A percentile compares a stretch with the other conserved stretches of the same genome.
Conservation (phyloP, 2,888 invertebrate genomes). For the Eupithecia dodoneata region DNA sequence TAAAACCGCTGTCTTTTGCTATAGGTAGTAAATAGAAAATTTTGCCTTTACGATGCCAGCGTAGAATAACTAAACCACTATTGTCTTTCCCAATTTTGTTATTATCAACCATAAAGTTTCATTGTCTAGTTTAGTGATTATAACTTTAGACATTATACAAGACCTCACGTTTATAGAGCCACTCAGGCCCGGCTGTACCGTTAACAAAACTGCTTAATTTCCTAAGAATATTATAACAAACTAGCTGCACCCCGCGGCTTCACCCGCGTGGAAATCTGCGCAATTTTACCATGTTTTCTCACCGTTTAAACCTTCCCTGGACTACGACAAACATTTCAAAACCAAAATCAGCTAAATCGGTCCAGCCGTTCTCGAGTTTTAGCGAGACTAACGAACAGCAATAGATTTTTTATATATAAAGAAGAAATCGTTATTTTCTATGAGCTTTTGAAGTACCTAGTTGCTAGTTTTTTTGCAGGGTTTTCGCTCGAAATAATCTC, state of each 20-base stretch:
- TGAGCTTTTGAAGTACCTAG: neutral
- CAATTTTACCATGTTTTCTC: too few relatives aligned
- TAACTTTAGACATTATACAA: conserved; percentile 28
- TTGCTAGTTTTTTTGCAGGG: neutral
- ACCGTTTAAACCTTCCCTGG: too few relatives aligned
- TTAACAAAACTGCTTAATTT: conserved; percentile 43
- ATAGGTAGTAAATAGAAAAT: too few relatives aligned
- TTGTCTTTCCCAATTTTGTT: conserved; percentile 14
- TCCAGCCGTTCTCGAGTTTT: too few relatives aligned
- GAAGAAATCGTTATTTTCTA: conserved; percentile 1
- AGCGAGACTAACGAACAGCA: too few relatives aligned
- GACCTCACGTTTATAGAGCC: conserved; percentile 23
- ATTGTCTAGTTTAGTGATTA: conserved; percentile 25
- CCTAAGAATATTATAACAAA: conserved; percentile 32
- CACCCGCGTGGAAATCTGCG: too few relatives aligned
- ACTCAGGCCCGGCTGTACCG: conserved; percentile 19
- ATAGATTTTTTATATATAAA: too few relatives aligned
- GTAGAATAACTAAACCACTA: neutral
- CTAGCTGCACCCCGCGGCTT: too few relatives aligned
- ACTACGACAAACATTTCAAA: too few relatives aligned
- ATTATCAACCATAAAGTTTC: conserved; percentile 15
- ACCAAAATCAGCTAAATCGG: too few relatives aligned
- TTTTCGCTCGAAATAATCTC: neutral
- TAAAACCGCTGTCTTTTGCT: too few relatives aligned
- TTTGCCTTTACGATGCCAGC: neutral